A percentile compares a stretch with the other conserved stretches of the same genome.
Conservation (phyloP, 2,888 invertebrate species). For the Limnephilus rhombicus region DNA sequence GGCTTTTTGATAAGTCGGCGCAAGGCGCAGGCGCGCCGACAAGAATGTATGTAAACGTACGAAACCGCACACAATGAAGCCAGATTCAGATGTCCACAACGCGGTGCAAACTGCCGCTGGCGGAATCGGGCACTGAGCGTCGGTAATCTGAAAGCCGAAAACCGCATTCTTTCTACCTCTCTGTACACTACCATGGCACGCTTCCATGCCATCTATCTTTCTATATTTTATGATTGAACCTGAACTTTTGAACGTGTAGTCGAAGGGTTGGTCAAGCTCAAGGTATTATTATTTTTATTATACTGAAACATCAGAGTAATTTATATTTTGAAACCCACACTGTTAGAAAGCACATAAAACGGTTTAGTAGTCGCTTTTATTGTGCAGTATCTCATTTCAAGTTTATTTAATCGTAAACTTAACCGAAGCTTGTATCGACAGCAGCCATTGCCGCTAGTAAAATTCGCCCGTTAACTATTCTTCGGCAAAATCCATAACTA, state of each 20-base stretch:
- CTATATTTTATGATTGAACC: no score
- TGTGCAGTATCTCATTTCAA: constrained; percentile 50
- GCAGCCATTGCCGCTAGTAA: constrained; percentile 27
- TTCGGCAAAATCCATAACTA: constrained; percentile 13
- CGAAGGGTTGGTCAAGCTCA: not conserved
- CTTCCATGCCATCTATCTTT: no score
- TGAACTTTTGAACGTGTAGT: not conserved
- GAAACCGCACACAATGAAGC: no score
- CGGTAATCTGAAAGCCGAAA: no score
- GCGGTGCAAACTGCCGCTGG: no score
- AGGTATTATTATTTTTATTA: not conserved
- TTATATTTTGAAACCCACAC: constrained; percentile 11
- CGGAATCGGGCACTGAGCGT: no score
- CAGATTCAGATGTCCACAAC: no score
- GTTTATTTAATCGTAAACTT: constrained; percentile 61
- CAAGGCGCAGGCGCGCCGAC: no score
- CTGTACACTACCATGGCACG: no score
- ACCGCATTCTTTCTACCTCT: no score
- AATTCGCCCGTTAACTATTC: constrained; percentile 41
- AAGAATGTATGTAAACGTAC: no score
- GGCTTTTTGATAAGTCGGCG: no score
- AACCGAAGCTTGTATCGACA: constrained; percentile 52
- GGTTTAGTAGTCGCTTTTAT: constrained; percentile 41
- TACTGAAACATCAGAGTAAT: constrained; percentile 26
- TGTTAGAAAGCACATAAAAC: constrained; percentile 44